phyloP scores from a whole-genome alignment of 2,113 vertebrate genomes.

The Forbesichthys papilliferus region DNA sequence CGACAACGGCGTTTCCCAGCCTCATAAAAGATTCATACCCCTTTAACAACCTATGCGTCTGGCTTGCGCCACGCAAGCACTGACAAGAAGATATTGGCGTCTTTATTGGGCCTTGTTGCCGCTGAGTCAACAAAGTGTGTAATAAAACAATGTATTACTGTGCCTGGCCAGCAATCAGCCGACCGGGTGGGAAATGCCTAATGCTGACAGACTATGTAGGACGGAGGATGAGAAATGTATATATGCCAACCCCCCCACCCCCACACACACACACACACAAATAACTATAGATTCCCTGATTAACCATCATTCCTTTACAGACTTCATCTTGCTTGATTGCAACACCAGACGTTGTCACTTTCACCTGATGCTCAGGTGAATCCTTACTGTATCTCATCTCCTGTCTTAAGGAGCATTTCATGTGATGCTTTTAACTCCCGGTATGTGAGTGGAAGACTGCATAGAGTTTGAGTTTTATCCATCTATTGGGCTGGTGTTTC shows the following conservation, averaged over 20 bases:
- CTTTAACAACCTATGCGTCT: conserved; percentile 60
- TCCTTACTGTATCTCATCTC: not conserved
- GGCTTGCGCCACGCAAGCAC: conserved; percentile 42
- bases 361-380: not conserved
- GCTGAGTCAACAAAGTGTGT: conserved; percentile 63
- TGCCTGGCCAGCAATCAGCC: conserved; percentile 31
- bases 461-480: conserved; percentile 27
- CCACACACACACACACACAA: not conserved
- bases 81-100: conserved; percentile 52
- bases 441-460: conserved; percentile 31
- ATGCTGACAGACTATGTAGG: conserved; percentile 7
- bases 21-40: conserved; percentile 74
- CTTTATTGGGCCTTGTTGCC: conserved; percentile 66
- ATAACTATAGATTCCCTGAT: too few relatives aligned
- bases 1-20: conserved; percentile 42
- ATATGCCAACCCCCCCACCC: conserved; percentile 2
- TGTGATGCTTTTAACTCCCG: conserved; percentile 20
- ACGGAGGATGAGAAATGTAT: conserved; percentile 8
- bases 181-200: conserved; percentile 8
- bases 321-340: too few relatives aligned
- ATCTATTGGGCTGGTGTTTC: conserved; percentile 18
- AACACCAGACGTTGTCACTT: not conserved
- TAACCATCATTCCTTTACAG: too few relatives aligned
- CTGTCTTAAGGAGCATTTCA: conserved; percentile 16
- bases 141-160: conserved; percentile 54